Conservation (phyloP, 2,113 vertebrate species). For the Empidonax traillii region DNA sequence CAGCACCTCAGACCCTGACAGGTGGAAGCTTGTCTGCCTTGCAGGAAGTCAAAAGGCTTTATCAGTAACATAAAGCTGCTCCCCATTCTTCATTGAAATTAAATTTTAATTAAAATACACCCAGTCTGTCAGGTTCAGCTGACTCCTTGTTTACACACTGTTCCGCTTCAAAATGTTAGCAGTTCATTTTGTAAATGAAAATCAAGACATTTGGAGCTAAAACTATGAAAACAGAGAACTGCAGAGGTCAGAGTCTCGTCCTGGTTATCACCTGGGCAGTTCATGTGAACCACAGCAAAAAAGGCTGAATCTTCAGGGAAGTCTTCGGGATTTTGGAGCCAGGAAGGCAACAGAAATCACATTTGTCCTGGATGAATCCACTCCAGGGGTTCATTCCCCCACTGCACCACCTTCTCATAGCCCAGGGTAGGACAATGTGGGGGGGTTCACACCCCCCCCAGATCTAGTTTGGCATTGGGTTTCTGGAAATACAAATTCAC, state of each 20-base stretch:
- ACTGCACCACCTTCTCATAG: rapidly evolving
- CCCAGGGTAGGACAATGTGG: background rate
- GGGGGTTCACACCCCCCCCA: rapidly evolving
- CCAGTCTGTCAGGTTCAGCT: background rate
- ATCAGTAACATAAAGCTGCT: rapidly evolving
- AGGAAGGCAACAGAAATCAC: background rate
- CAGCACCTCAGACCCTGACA: background rate
- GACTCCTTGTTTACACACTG: background rate
- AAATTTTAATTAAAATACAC: background rate
- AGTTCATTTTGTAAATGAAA: background rate
- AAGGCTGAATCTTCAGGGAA: background rate
- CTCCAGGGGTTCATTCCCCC: background rate
- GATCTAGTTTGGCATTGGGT: rapidly evolving
- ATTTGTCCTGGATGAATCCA: too few species aligned
- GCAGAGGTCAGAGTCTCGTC: background rate
- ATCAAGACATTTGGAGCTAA: background rate
- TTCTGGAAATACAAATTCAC: background rate
- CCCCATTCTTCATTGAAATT: background rate
- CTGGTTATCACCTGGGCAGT: rapidly evolving
- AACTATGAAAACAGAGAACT: background rate
- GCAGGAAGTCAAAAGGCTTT: background rate
- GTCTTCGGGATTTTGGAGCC: background rate
- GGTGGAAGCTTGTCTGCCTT: background rate
- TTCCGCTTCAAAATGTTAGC: background rate
- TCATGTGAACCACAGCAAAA: background rate